A percentile compares a stretch with the other conserved stretches of the same genome.
Evolutionary conservation across 2,797 vertebrate species (phyloP).

Genomic region (Phalloptychus januarius): DNA sequence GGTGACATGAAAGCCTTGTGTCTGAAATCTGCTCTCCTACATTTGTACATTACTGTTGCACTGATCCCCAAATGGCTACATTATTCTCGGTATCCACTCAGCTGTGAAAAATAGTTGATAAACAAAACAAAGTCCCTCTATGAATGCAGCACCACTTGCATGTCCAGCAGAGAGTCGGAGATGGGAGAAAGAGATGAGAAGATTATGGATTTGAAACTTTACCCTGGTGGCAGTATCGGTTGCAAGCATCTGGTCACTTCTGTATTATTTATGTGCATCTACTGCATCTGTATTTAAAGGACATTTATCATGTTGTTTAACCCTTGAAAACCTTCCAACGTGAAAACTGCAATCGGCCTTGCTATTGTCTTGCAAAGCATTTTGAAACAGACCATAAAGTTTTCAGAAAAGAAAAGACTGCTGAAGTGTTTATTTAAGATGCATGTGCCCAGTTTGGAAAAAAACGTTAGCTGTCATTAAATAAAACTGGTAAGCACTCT

Average conservation of each 20-base stretch:
- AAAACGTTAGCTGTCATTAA: neutral
- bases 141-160: slow-evolving; percentile 5
- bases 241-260: slow-evolving; percentile 26
- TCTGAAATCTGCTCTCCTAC: slow-evolving; percentile 31
- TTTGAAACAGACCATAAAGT: neutral
- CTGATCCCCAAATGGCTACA: slow-evolving; percentile 9
- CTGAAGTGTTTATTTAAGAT: neutral
- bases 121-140: slow-evolving; percentile 22
- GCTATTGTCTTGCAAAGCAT: neutral
- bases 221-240: slow-evolving; percentile 36
- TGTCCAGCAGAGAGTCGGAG: slow-evolving; percentile 10
- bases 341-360: neutral
- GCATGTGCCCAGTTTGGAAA: neutral
- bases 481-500: neutral
- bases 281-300: slow-evolving; percentile 11
- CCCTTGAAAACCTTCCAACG: neutral
- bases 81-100: slow-evolving; percentile 12
- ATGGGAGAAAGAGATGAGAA: slow-evolving; percentile 9
- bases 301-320: neutral
- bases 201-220: slow-evolving; percentile 43
- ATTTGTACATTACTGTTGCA: slow-evolving; percentile 20
- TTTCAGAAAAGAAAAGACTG: neutral
- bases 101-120: slow-evolving; percentile 8
- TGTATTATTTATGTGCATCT: slow-evolving; percentile 5
- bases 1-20: slow-evolving; percentile 47